These are phyloP conservation scores for Glyphotaelius pellucidus DNA, from an alignment of 2,888 invertebrate species.

Conservation along the genomic window DNA sequence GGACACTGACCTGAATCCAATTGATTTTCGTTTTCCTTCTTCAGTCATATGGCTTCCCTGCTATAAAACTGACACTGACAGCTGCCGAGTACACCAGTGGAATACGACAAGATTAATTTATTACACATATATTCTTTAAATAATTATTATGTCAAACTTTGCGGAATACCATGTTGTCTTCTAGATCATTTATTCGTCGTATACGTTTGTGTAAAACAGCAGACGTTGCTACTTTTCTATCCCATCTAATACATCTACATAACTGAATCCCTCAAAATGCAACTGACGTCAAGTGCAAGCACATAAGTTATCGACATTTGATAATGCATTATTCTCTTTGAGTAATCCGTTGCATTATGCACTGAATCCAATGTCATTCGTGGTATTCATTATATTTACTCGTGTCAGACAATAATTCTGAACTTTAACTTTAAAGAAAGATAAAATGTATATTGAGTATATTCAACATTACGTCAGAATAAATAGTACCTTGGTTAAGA, in stretches of 20 bases:
- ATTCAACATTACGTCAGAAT: background rate
- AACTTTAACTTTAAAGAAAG: too few relatives aligned
- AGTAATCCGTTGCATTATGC: background rate
- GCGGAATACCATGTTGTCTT: too few relatives aligned
- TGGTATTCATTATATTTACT: background rate
- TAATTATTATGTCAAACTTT: too few relatives aligned
- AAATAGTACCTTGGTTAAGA: too few relatives aligned
- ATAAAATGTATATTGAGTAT: background rate
- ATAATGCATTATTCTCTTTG: background rate
- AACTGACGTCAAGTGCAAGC: background rate
- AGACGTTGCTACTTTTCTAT: background rate
- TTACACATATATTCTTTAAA: too few relatives aligned
- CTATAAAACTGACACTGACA: background rate
- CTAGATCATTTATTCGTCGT: background rate
- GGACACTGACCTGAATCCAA: slow-evolving; percentile 35
- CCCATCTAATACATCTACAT: background rate
- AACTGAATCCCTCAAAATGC: background rate
- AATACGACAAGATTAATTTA: too few relatives aligned
- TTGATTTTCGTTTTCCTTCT: slow-evolving; percentile 37
- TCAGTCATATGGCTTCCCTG: slow-evolving; percentile 16
- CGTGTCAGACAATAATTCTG: background rate
- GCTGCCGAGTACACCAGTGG: background rate
- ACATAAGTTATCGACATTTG: background rate
- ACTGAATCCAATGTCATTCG: background rate
- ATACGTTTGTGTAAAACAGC: background rate